Evolutionary conservation across 35 echinoderm and acorn worm genomes (phyloP).

Genomic region (Patiria miniata): DNA sequence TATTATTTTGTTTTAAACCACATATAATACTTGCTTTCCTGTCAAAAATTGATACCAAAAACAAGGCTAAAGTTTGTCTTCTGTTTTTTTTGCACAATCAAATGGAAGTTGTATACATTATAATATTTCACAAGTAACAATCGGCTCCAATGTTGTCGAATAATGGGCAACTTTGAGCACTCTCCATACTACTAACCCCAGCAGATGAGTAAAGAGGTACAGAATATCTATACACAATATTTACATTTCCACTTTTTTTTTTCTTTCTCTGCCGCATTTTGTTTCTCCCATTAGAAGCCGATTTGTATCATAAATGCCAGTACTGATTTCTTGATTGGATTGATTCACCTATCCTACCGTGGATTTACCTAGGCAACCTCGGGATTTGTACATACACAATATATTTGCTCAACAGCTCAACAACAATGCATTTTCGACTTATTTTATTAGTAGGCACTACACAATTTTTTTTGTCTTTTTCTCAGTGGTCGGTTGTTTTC

Average conservation of each 20-base stretch:
- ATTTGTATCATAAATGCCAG: background rate
- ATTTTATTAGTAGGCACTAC: too few relatives aligned
- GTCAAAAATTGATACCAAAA: conserved; percentile 25
- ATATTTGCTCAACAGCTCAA: too few relatives aligned
- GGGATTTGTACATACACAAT: too few relatives aligned
- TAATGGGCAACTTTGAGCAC: background rate
- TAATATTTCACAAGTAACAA: background rate
- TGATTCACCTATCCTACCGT: too few relatives aligned
- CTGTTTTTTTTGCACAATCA: conserved; percentile 32
- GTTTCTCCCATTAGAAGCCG: background rate
- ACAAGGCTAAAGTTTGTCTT: conserved; percentile 29
- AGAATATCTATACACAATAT: conserved; percentile 12
- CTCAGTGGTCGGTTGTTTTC: background rate
- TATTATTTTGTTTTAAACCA: conserved; percentile 23
- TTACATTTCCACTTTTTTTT: background rate
- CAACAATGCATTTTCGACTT: too few relatives aligned
- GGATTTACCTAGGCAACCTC: too few relatives aligned
- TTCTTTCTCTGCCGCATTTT: background rate
- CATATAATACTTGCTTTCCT: conserved; percentile 26
- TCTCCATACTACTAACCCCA: background rate
- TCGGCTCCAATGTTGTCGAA: background rate
- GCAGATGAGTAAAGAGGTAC: conserved; percentile 5
- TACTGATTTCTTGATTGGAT: too few relatives aligned
- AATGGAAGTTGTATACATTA: conserved; percentile 22
- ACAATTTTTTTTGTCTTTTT: too few relatives aligned